Base-by-base conservation (phyloP, 2,113 vertebrate species). In the Nyctibius bracteatus region DNA sequence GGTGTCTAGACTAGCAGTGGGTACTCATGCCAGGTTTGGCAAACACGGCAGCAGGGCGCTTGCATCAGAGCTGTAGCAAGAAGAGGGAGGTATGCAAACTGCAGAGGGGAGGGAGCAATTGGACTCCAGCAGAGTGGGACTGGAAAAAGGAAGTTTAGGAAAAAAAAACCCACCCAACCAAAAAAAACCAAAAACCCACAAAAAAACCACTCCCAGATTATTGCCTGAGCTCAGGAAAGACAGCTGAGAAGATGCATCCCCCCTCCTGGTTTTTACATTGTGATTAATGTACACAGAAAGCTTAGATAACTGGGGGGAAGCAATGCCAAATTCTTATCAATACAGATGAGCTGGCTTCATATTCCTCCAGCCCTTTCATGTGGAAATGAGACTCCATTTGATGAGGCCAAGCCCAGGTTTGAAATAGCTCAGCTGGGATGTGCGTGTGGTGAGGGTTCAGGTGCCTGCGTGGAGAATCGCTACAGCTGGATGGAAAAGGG, bases 1-100 rank as follows among this genome's bases (percentile, higher is more conserved):
- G 95, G 94, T 88, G 98, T 98, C 98, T 98, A 98, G 98, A 98
- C 98, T 96, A 94, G 92, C 96, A 96, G 58, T 19, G 94, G 93
- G 83, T 94, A 68, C 94, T 95, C 22, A 19, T 97, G 95, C 96
- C 97, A 98, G 97, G 81, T 81, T 71, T 52, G 92, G 95, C 94
- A 96, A 96, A 95, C 82, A 51, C 2, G 15, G 80, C 49, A 90
- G 81, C 31, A 3, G 18, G 49, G 91, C 2, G 21, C 94, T 97
- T 87, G 84, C 95, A 96, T 95, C 90, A 75, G 72, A 96, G 94
- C 22, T 21, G 84, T 18, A 90, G 81, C 83, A 72, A 49, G 30
- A 63, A 46, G 73, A 92, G 17, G 33, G 86, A 92, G 80, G 72
- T 80, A 83, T 49, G 86, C 88, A 90, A 59, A 84, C 3, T 72